Evolutionary conservation across 23 tunicate species (phyloP).

Genomic region (Ciona savignyi): DNA sequence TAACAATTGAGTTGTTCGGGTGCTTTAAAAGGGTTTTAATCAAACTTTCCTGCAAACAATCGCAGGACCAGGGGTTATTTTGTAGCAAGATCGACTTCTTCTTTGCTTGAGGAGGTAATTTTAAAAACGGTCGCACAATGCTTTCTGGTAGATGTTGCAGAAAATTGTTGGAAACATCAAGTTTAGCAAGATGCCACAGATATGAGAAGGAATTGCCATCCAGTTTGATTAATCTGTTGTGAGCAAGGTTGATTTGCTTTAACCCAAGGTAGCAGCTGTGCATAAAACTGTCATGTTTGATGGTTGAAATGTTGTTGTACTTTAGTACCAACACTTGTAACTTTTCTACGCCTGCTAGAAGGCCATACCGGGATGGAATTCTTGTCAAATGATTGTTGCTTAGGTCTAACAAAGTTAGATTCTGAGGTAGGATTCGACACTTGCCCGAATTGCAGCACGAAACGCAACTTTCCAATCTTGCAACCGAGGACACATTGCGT

Average conservation of each 20-base stretch:
- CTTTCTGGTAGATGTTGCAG: slow-evolving; percentile 38
- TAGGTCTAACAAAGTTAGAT: slow-evolving; percentile 3
- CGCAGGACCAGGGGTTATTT: slow-evolving; percentile 61
- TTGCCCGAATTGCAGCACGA: background rate
- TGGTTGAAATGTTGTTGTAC: slow-evolving; percentile 20
- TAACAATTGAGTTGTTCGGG: background rate
- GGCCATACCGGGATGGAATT: slow-evolving; percentile 37
- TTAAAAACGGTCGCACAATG: slow-evolving; percentile 11
- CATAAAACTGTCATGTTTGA: slow-evolving; percentile 16
- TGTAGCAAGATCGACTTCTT: background rate
- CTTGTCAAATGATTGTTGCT: slow-evolving; percentile 11
- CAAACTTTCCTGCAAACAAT: slow-evolving; percentile 33
- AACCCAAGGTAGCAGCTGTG: slow-evolving; percentile 3
- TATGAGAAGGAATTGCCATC: slow-evolving; percentile 1
- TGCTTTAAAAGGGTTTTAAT: background rate
- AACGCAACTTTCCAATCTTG: background rate
- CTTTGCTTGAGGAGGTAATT: background rate
- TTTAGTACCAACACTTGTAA: slow-evolving; percentile 23
- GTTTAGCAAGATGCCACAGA: slow-evolving; percentile 1
- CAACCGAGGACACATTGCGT: background rate
- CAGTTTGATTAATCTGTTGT: slow-evolving; percentile 33
- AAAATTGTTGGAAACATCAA: slow-evolving; percentile 40
- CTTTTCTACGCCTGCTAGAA: slow-evolving; percentile 43
- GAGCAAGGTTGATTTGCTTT: slow-evolving; percentile 10
- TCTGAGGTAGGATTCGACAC: slow-evolving; percentile 24